Percentiles rank a stretch among this genome's conserved stretches.
Conservation (phyloP, 1,140 invertebrate genomes). For the Saccostrea cuccullata region DNA sequence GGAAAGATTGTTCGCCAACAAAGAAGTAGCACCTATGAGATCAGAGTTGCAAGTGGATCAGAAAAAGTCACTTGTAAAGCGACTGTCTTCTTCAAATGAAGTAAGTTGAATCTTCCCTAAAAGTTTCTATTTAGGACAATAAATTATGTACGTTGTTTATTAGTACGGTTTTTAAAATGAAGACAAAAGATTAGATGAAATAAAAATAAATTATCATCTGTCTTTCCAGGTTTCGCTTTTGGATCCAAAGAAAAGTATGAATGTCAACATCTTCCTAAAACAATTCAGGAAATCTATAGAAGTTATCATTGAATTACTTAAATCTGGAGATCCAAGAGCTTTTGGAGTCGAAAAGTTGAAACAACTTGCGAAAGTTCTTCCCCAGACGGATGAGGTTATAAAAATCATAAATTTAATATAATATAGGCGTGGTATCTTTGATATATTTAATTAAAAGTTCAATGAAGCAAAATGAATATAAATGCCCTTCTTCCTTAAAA, state of each 20-base stretch:
- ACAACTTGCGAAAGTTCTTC: slow-evolving; percentile 94
- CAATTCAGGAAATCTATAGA: slow-evolving; percentile 92
- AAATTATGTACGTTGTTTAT: too few relatives aligned
- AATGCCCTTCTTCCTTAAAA: background rate
- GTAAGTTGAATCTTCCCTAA: slow-evolving; percentile 45
- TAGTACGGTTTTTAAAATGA: background rate
- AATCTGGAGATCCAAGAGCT: slow-evolving; percentile 90
- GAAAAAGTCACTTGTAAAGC: slow-evolving; percentile 53
- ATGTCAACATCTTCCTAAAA: slow-evolving; percentile 98
- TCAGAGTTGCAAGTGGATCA: slow-evolving; percentile 53
- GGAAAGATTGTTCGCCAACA: slow-evolving; percentile 74
- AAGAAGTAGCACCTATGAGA: slow-evolving; percentile 46
- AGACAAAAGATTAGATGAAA: background rate
- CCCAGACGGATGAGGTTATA: slow-evolving; percentile 91
- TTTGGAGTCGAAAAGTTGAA: slow-evolving; percentile 96
- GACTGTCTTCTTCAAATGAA: slow-evolving; percentile 62
- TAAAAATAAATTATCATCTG: background rate
- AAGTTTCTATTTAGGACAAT: background rate
- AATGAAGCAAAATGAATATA: too few relatives aligned
- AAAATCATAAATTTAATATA: background rate
- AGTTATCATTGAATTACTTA: slow-evolving; percentile 93
- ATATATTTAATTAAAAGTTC: too few relatives aligned
- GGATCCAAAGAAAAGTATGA: slow-evolving; percentile 93
- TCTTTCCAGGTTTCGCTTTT: slow-evolving; percentile 73
- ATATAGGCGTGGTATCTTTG: too few relatives aligned